Evolutionary conservation across 2,113 vertebrate genomes (phyloP), one percentile per base, ranked within the genome.

Genomic region (Sialia sialis): DNA sequence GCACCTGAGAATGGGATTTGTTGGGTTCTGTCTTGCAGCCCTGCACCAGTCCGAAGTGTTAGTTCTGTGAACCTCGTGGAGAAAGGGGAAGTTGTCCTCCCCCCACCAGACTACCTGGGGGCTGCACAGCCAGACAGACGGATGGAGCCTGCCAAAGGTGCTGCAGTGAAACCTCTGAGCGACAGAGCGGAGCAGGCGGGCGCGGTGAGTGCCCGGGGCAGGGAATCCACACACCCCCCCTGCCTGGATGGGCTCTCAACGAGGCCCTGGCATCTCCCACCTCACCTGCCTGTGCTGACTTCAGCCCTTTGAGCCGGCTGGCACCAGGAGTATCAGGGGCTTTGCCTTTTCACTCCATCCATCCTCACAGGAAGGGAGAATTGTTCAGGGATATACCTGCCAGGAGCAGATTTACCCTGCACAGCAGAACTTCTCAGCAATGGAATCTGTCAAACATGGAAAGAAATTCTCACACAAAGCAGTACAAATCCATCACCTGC

Each of bases 51-150:
- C 59, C 97, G 98, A 36, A 98, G 98, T 43, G 81, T 98, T 11
- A 99, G 98, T 41, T 98, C 97, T 3, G 97, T 96, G 90, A 98
- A 99, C 86, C 92, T 99, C 41, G 93, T 97, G 7, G 98, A 99
- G 59, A 98, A 98, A 52, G 96, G 96, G 30, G 93, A 95, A 0
- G 97, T 99, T 38, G 87, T 98, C 78, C 98, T 99, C 68, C 99
- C 99, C 1, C 98, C 99, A 0, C 98, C 99, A 4, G 99, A 99
- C 96, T 99, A 99, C 89, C 91, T 98, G 70, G 98, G 99, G 30
- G 68, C 97, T 43, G 6, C 70, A 5, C 92, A 95, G 43, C 15
- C 98, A 9, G 95, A 96, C 7, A 90, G 41, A 62, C 94, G 41
- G 85, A 30, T 0, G 4, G 97, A 96, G 10, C 7, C 52, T 30